Evolutionary conservation across 2,888 invertebrate species (phyloP).

Genomic region (Xylota segnis): DNA sequence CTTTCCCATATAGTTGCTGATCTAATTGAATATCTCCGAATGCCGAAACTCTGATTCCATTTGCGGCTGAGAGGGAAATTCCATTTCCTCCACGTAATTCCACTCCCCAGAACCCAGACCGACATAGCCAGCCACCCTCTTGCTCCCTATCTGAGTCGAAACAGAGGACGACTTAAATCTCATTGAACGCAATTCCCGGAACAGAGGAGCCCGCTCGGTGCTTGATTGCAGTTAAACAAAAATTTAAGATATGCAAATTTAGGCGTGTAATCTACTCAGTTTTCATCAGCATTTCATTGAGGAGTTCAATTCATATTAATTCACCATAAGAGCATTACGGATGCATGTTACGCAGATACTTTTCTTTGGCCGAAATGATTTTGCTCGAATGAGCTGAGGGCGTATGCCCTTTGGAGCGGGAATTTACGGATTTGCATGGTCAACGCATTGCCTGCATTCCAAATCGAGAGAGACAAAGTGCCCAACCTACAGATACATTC

Average conservation of each 20-base stretch:
- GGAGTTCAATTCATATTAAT: constrained; percentile 51
- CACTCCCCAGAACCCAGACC: constrained; percentile 13
- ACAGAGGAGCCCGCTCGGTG: not conserved
- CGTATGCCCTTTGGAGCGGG: not conserved
- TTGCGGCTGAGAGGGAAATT: constrained; percentile 51
- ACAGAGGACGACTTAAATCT: not conserved
- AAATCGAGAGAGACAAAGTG: not conserved
- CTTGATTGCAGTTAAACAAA: constrained; percentile 52
- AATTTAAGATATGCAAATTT: constrained; percentile 63
- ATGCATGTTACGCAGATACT: constrained; percentile 23
- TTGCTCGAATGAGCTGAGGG: not conserved
- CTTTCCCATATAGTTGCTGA: constrained; percentile 28
- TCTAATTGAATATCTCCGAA: constrained; percentile 53
- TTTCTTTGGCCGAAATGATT: constrained; percentile 9
- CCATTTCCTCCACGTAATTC: constrained; percentile 54
- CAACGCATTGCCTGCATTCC: constrained; percentile 32
- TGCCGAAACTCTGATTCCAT: constrained; percentile 50
- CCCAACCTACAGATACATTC: not conserved
- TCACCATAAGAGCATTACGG: constrained; percentile 18
- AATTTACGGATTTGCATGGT: constrained; percentile 25
- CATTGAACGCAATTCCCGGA: constrained; percentile 9
- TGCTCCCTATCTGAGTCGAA: not conserved
- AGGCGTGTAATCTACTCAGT: constrained; percentile 49
- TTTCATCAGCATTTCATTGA: constrained; percentile 34
- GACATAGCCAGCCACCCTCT: not conserved